Base-by-base conservation (phyloP, 2,113 vertebrate genomes). In the Nannobrachium achirus region DNA sequence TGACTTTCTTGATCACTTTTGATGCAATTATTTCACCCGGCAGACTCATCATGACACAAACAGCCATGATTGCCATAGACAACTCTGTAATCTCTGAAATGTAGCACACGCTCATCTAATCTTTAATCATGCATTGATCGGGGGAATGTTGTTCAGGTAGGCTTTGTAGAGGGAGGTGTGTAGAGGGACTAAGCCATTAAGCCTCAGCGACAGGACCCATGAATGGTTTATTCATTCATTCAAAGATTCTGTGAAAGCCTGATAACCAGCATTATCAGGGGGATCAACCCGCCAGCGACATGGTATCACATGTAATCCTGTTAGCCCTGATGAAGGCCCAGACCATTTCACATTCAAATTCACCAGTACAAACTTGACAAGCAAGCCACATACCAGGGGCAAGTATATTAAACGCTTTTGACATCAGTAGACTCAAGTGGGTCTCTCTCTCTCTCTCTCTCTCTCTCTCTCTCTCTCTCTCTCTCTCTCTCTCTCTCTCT, bases 131-230 rank as follows among this genome's bases (percentile, higher is more conserved):
- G 61, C 68, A 66, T 86, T 58, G 55, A 81, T 87, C 63, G 56
- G 42, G 51, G 50, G 69, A 78, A 82, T 78, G 52, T 53, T 75
- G 77, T 80, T 75, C 49, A 81, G 79, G 69, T 71, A 63, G 71
- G 63, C 73, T 86, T 89, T 81, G 87, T 84, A 75, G 79, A 76
- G n/a, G n/a, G n/a, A 84, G 66, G 62, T 82, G 83, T 67, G 65
- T 57, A 73, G 72, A 10, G 2, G 68, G 56, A 76, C 71, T 80
- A 63, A 76, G 78, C 88, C 78, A 74, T 33, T 56, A 40, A 55
- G 62, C 71, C 69, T 61, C 38, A 68, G 83, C 75, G 74, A 56
- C 52, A 71, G 39, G 56, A 41, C 46, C 60, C 51, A 74, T 14
- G 6, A 33, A 33, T 33, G 25, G 25, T 57, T 66, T 67, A 51